These are phyloP conservation scores for Arctocebus calabarensis DNA, from an alignment of 2,797 vertebrate species.

Conservation along the genomic window DNA sequence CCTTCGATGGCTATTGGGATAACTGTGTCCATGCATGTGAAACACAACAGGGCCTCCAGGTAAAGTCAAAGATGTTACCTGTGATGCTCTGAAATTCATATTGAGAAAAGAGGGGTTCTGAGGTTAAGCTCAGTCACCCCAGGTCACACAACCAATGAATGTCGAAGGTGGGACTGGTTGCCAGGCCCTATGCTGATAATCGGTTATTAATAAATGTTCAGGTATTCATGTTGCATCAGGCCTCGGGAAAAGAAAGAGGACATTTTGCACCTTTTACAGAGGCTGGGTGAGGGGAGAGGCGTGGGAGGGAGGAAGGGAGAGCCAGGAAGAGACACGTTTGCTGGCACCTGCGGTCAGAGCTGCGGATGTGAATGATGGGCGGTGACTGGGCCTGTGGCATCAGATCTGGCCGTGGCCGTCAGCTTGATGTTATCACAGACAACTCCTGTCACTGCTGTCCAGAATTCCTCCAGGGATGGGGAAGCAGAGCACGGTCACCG, in stretches of 20 bases:
- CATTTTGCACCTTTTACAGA: background rate
- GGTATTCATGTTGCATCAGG: accelerated
- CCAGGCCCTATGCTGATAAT: background rate
- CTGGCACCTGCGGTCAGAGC: accelerated
- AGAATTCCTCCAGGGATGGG: background rate
- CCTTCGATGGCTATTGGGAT: accelerated
- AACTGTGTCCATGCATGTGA: accelerated
- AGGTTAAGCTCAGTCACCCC: background rate
- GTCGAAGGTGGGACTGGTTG: no score
- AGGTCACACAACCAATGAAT: background rate
- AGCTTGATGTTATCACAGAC: background rate
- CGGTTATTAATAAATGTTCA: background rate
- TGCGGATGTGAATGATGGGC: accelerated
- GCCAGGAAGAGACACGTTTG: background rate
- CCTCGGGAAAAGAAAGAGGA: background rate
- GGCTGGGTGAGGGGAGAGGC: background rate
- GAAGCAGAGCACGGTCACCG: accelerated
- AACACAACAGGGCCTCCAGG: background rate
- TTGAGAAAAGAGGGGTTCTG: background rate
- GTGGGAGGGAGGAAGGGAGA: background rate
- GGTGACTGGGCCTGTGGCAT: accelerated
- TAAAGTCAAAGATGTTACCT: background rate
- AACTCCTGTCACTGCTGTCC: background rate
- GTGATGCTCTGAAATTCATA: no score
- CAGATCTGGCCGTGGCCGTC: background rate